Evolutionary conservation across 2,113 vertebrate species (phyloP), one percentile per base, ranked within the genome.

Genomic region (Trichomycterus rosablanca): DNA sequence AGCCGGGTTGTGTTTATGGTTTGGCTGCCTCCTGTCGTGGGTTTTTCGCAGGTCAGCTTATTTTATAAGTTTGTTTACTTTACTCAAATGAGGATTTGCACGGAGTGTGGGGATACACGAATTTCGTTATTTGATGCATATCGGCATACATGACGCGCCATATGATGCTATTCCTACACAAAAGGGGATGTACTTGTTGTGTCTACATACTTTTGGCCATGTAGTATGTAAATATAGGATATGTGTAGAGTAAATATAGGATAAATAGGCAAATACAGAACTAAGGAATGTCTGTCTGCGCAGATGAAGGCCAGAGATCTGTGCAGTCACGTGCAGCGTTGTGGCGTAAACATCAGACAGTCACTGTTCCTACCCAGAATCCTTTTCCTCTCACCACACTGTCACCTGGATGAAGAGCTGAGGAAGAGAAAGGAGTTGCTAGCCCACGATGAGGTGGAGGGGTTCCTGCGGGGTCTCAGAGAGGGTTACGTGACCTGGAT

Each of bases 311-410:
- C 80, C 1, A n/a, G 44, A 1, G 72, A 83, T 65, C 51, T 89
- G 14, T 77, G 70, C 49, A 70, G 59, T 52, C 69, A 87, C 63
- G 49, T 89, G 73, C 79, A 75, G 69, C 79, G 70, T 50, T 80
- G 66, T 9, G 81, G 81, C 15, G 80, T 83, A 56, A 63, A 77
- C 1, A 49, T 88, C 34, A 73, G 39, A 3, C 75, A 76, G 18
- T 63, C 43, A 49, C 76, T 82, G 54, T 79, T 87, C 71, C 63
- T 80, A 44, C 76, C 84, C 53, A 78, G 79, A 46, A 68, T 88
- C 37, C 30, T 89, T 65, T 81, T 89, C 73, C 75, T 86, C 39
- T 86, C 83, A 10, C 72, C 79, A 1, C 74, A 81, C 66, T 84
- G 84, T 8, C 61, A 72, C 52, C 72, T 87, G 44, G 76, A 83